Conservation (phyloP, 2,888 invertebrate species). For the Drosophila prolongata region DNA sequence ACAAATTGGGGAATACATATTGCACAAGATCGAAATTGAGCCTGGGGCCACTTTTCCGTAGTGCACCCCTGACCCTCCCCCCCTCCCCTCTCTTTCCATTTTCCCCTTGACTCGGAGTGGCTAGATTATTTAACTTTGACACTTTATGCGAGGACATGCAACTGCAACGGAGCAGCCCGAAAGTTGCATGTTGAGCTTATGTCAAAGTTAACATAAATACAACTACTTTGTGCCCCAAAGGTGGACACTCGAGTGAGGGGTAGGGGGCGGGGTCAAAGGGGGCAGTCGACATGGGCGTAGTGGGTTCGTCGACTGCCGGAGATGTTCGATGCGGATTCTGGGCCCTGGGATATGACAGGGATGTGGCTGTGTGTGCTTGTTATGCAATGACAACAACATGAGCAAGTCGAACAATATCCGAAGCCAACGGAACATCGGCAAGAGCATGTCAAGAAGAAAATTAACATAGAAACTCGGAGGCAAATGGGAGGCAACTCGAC, state of each 20-base stretch:
- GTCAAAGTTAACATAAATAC: constrained; percentile 80
- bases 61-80: not conserved
- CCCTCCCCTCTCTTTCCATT: not conserved
- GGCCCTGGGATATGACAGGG: constrained; percentile 42
- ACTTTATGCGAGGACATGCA: constrained; percentile 71
- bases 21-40: constrained; percentile 27
- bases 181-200: constrained; percentile 76
- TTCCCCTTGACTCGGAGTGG: constrained; percentile 31
- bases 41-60: constrained; percentile 22
- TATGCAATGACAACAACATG: constrained; percentile 42
- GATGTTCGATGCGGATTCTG: constrained; percentile 12
- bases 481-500: not conserved
- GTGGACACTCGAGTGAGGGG: constrained; percentile 10
- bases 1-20: constrained; percentile 32
- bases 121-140: constrained; percentile 72
- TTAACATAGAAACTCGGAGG: constrained; percentile 50
- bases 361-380: constrained; percentile 23
- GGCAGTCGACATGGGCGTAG: constrained; percentile 53
- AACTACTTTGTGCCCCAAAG: constrained; percentile 67
- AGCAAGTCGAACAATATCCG: constrained; percentile 32
- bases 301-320: constrained; percentile 16
- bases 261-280: constrained; percentile 19
- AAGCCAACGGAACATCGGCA: constrained; percentile 23
- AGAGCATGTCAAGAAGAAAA: constrained; percentile 49
- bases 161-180: constrained; percentile 48